These are phyloP conservation scores for Acrobasis consociella DNA, from an alignment of 2,888 invertebrate genomes.

Conservation along the genomic window DNA sequence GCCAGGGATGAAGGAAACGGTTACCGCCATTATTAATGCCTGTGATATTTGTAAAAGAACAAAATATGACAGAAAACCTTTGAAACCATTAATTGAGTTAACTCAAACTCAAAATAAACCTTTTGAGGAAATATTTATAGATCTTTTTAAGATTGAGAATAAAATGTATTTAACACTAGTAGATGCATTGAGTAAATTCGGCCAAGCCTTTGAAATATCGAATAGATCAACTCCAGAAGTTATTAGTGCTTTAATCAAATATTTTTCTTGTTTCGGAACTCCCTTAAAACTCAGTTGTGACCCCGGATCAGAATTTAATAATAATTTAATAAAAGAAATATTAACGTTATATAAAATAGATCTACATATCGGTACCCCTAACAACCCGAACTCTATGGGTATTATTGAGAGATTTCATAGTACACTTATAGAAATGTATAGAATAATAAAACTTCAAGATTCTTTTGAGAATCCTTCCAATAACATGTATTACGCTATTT, in stretches of 20 bases:
- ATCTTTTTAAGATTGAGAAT: too few species aligned
- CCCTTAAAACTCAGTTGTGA: constrained; percentile 25
- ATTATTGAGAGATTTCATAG: constrained; percentile 38
- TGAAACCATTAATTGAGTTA: too few species aligned
- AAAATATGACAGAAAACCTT: too few species aligned
- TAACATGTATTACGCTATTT: constrained; percentile 17
- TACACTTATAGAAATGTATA: constrained; percentile 37
- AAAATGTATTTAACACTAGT: constrained; percentile 21
- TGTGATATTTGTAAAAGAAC: constrained; percentile 35
- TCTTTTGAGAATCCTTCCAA: constrained; percentile 34
- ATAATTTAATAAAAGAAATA: constrained; percentile 33
- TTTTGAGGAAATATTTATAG: too few species aligned
- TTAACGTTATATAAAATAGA: constrained; percentile 35
- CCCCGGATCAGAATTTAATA: constrained; percentile 42
- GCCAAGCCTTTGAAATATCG: too few species aligned
- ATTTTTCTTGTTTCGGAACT: too few species aligned
- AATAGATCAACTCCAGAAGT: too few species aligned
- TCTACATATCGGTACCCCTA: constrained; percentile 35
- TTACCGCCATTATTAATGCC: constrained; percentile 26
- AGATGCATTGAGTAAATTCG: constrained; percentile 33
- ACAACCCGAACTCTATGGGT: constrained; percentile 37
- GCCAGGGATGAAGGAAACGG: not conserved
- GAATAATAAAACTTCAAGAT: constrained; percentile 38
- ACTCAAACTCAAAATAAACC: too few species aligned
- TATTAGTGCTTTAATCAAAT: too few species aligned